A percentile compares a stretch with the other conserved stretches of the same genome.
Evolutionary conservation across 1,140 invertebrate genomes (phyloP).

Genomic region (Bombus balteatus): DNA sequence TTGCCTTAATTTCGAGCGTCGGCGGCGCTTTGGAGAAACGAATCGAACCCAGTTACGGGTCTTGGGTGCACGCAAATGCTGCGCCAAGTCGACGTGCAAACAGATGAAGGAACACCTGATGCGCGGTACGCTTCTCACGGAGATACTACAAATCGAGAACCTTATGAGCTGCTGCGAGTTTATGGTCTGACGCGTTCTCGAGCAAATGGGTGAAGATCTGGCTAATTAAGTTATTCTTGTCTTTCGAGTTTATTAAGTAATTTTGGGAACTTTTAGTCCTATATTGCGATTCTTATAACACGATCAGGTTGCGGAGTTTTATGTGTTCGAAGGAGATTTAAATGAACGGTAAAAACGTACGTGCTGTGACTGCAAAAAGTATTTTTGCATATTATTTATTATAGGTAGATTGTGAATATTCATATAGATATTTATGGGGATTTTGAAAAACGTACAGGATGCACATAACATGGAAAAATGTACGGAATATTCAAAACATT

Average conservation of each 20-base stretch:
- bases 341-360: no score
- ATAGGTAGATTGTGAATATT: no score
- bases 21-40: not conserved
- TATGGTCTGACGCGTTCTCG: not conserved
- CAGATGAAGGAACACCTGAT: slow-evolving; percentile 25
- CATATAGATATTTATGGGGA: no score
- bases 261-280: not conserved
- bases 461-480: not conserved
- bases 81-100: not conserved
- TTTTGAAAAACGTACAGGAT: no score
- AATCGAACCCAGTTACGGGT: slow-evolving; percentile 16
- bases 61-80: not conserved
- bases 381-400: no score
- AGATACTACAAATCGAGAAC: not conserved
- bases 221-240: not conserved
- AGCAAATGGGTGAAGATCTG: not conserved
- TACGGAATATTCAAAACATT: no score
- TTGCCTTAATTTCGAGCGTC: slow-evolving; percentile 57
- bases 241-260: not conserved
- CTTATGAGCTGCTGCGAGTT: not conserved
- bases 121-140: not conserved
- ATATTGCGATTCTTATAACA: not conserved
- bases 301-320: no score
- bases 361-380: no score
- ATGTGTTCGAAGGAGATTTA: no score